A percentile compares a stretch with the other conserved stretches of the same genome.
Conservation (phyloP, 1,140 invertebrate species). For the Phenacoccus solenopsis region DNA sequence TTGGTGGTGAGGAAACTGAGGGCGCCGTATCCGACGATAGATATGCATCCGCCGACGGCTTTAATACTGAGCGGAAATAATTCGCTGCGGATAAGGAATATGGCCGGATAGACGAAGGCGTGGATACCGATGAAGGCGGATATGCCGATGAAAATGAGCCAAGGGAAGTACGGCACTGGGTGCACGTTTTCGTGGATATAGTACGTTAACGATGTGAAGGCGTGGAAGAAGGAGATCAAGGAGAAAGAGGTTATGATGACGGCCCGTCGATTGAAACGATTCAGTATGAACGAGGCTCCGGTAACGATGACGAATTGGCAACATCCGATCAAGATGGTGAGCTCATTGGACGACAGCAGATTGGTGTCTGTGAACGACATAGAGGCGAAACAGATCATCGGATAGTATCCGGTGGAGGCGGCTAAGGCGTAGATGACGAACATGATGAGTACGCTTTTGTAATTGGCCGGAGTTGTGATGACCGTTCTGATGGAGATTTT, state of each 20-base stretch:
- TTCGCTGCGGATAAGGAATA: conserved; percentile 44
- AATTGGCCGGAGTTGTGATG: conserved; percentile 34
- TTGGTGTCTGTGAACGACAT: conserved; percentile 30
- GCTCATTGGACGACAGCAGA: background rate
- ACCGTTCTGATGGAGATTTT: conserved; percentile 30
- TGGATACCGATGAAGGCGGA: conserved; percentile 25
- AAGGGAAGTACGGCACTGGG: background rate
- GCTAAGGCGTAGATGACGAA: conserved; percentile 31
- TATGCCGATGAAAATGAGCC: background rate
- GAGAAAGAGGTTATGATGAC: conserved; percentile 35
- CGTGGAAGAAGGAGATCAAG: conserved; percentile 34
- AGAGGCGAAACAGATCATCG: conserved; percentile 26
- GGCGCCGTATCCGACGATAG: conserved; percentile 34
- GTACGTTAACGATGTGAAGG: conserved; percentile 30
- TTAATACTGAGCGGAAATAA: conserved; percentile 48
- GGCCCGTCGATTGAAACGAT: conserved; percentile 29
- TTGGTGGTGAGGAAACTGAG: conserved; percentile 58
- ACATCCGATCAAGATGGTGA: background rate
- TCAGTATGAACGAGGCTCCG: background rate
- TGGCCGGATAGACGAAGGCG: conserved; percentile 37
- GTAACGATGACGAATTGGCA: conserved; percentile 23
- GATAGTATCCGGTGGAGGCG: conserved; percentile 24
- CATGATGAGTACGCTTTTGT: conserved; percentile 36
- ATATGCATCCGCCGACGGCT: conserved; percentile 39
- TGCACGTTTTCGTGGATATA: conserved; percentile 37